Evolutionary conservation across 2,113 vertebrate species (phyloP), one percentile per base, ranked within the genome.

Genomic region (Alouatta palliata): DNA sequence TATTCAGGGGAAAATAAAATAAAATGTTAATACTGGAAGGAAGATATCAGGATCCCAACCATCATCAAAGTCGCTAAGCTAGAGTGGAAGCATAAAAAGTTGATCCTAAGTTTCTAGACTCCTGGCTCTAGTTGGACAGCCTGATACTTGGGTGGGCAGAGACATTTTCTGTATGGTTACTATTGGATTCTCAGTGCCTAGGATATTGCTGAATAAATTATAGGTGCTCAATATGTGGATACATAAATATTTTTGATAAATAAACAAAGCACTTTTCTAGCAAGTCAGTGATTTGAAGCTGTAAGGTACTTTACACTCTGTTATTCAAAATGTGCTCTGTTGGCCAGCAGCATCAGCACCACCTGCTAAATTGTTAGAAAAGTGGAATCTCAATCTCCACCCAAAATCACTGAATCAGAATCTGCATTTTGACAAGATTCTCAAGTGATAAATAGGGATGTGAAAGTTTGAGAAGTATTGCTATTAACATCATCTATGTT

Each of bases 211-310:
- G 52, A n/a, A 79, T 82, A 70, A 56, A 45, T 58, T n/a, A 64
- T 3, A 52, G 4, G 20, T 49, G 68, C 49, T 91, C 47, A 27
- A 14, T 40, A 87, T 45, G 12, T 64, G 52, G 64, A n/a, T 71
- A 66, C 45, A 56, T 88, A 80, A 43, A 11, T 16, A 11, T 45
- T 35, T 37, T 45, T n/a, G 40, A 49, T 37, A 80, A 70, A 75
- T n/a, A 94, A 54, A 86, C n/a, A 80, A 87, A 97, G 37, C 81
- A 32, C 47, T 21, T 81, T 85, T 91, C 61, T 85, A 71, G 37
- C 56, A 81, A 70, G 23, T 71, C 52, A 11, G 37, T 45, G n/a
- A 19, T 56, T 64, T 21, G 52, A 47, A 79, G 10, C 17, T 32
- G 32, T 40, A 13, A 47, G 25, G 52, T 12, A 81, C 14, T 68